Evolutionary conservation across 2,797 vertebrate species (phyloP).

Genomic region (Silurus aristotelis): DNA sequence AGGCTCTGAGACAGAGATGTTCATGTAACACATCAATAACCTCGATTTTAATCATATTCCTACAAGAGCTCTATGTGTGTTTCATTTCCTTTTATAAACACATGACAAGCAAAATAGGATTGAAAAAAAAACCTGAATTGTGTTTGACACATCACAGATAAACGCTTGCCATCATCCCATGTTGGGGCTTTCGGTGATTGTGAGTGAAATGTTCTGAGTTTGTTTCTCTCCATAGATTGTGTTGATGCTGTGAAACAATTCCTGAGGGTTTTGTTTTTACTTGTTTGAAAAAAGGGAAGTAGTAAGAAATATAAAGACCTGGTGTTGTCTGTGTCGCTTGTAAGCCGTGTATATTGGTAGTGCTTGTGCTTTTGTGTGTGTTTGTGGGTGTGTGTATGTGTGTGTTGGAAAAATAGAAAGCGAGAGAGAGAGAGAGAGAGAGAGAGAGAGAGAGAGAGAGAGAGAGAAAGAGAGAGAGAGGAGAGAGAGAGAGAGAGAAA

Average conservation of each 20-base stretch:
- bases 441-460: slow-evolving; percentile 23
- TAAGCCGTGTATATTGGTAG: not conserved
- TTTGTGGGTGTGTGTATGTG: slow-evolving; percentile 13
- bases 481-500: no score
- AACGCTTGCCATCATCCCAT: not conserved
- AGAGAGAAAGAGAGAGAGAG: not conserved
- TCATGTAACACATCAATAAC: slow-evolving; percentile 1
- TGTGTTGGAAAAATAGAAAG: slow-evolving; percentile 27
- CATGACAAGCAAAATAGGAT: not conserved
- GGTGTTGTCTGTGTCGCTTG: not conserved
- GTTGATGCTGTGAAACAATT: slow-evolving; percentile 10
- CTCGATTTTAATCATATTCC: slow-evolving; percentile 7
- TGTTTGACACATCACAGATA: slow-evolving; percentile 12
- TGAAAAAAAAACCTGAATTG: not conserved
- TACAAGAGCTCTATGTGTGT: not conserved
- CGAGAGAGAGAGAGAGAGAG: not conserved
- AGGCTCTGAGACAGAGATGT: not conserved
- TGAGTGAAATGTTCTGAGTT: not conserved
- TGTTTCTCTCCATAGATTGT: not conserved
- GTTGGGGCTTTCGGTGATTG: not conserved
- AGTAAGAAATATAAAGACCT: not conserved
- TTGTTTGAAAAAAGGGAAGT: not conserved
- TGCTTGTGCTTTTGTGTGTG: not conserved
- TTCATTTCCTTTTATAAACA: not conserved
- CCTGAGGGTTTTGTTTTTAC: not conserved